Base-by-base conservation (phyloP, 2,888 invertebrate genomes). In the Criorhina ranunculi region DNA sequence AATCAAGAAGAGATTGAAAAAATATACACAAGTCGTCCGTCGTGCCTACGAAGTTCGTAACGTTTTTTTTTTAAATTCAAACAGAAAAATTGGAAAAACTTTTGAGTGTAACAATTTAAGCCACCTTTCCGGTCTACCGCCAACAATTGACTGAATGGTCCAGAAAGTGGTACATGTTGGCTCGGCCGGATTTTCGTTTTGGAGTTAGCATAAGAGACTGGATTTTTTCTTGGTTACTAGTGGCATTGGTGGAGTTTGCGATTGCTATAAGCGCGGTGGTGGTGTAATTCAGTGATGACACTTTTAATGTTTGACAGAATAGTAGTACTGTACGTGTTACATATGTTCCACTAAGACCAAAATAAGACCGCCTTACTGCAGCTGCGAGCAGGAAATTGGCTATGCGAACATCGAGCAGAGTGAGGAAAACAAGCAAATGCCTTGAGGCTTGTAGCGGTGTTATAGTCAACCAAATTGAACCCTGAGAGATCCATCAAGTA, bases 121-220 rank as follows among this genome's bases (percentile, higher is more conserved):
- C 66, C 64, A 69, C 86, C 81, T 80, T 76, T 67, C 72, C 76
- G 81, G 55, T 72, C 81, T 67, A 86, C 86, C 81, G 86, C 81
- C 62, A 80, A 73, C 86, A 77, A 86, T 72, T 86, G 86, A 86
- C 86, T 86, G 86, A 86, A 76, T 86, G 86, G 86, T 81, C 86
- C 86, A 86, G 66, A 77, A 80, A 81, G 85, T 85, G 80, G 85
- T 85, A 85, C 80, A 85, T 72, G 83, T 33, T 79, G 59, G 80
- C 69, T 80, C 60, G 75, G 77, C 69, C 75, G 64, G 83, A 57
- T 83, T 85, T 85, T 76, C 64, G 64, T 62, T 76, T 85, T 60
- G 80, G 75, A 85, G 73, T 85, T 80, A 80, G 75, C 85, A 75
- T 70, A 85, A 70, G 85, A 85, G 85, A 85, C 85, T 76, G 85